Percentiles rank a stretch among this genome's conserved stretches.
phyloP scores from a whole-genome alignment of 2,113 vertebrate species.

The Perognathus longimembris region DNA sequence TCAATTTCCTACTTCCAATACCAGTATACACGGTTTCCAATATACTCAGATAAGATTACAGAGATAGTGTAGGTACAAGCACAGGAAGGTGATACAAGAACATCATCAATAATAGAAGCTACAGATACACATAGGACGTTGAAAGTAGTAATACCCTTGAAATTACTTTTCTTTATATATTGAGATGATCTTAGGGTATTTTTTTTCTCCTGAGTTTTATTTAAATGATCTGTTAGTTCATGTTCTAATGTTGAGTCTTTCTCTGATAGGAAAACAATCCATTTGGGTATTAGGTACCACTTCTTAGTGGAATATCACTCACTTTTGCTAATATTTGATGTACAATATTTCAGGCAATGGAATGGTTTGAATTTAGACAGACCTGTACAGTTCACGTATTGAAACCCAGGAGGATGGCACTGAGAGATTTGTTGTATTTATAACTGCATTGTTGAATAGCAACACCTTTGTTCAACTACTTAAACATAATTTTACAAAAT shows the following conservation, averaged over 20 bases:
- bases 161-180: slow-evolving; percentile 15
- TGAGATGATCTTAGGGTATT: neutral
- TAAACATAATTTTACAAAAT: too few relatives aligned
- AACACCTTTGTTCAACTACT: too few relatives aligned
- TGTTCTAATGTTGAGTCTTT: slow-evolving; percentile 5
- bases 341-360: neutral
- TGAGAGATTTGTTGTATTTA: neutral
- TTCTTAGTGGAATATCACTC: neutral
- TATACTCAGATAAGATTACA: too few relatives aligned
- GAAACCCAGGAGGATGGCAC: too few relatives aligned
- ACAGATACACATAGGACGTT: too few relatives aligned
- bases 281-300: neutral
- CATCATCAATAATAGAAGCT: too few relatives aligned
- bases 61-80: too few relatives aligned
- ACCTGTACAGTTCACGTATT: neutral
- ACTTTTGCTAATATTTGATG: slow-evolving; percentile 7
- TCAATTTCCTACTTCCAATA: too few relatives aligned
- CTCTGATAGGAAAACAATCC: neutral
- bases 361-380: neutral
- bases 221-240: slow-evolving; percentile 18
- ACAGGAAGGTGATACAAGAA: too few relatives aligned
- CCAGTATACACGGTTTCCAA: too few relatives aligned
- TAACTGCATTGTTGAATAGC: too few relatives aligned
- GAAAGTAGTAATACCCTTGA: too few relatives aligned
- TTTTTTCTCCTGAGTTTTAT: neutral